Evolutionary conservation across 2,888 invertebrate genomes (phyloP), one percentile per base, ranked within the genome.

Genomic region (Dynastes maya): DNA sequence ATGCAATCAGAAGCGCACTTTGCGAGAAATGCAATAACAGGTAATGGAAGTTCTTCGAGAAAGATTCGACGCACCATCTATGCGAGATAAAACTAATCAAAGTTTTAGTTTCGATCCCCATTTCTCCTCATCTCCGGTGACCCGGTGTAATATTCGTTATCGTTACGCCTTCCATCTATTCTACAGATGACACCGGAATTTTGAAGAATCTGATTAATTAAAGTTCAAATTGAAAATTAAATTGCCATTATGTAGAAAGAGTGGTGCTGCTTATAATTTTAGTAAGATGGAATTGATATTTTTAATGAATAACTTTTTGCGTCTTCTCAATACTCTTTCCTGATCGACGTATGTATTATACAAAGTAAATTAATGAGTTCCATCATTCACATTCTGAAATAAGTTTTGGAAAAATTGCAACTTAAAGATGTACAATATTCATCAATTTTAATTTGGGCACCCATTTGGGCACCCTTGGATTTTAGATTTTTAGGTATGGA

Each of bases 21-120:
- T 40, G 37, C 9, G 68, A 68, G 68, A 68, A 68, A 68, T 22
- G 68, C 45, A 68, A 68, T 68, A 68, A 68, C 27, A 68, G 68
- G 22, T 49, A 49, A 68, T 68, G 68, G 68, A 68, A 68, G 22
- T 68, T 68, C 68, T 49, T 11, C 51, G 27, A 0, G 27, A 27
- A 68, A 68, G 68, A 49, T 49, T 68, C 49, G 68, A 49, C 53
- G 53, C 16, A 53, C 53, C 53, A 68, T 51, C 11, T 11, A 45
- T 29, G 13, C n/a, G 51, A 49, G 67, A 45, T 67, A 45, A 45
- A 67, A 67, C 67, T 27, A 68, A 68, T 68, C 68, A 68, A 68
- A 68, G 68, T 68, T 68, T 51, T 29, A 68, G 49, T 68, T 49
- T 68, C 49, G 45, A 45, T 11, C 45, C 45, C 2, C 9, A 22